phyloP scores from a whole-genome alignment of 2,888 invertebrate genomes.

The Hyposoter didymator region DNA sequence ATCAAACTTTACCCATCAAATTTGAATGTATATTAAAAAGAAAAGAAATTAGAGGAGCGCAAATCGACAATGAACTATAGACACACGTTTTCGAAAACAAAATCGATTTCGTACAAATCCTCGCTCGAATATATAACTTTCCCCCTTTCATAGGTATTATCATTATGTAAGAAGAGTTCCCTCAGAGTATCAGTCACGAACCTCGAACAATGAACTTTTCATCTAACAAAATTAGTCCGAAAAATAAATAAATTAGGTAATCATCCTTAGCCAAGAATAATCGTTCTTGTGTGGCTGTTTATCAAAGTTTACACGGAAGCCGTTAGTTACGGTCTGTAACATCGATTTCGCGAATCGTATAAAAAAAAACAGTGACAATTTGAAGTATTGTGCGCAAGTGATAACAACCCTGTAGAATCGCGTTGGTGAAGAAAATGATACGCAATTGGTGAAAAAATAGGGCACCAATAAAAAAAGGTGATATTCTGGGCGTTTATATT shows the following conservation, averaged over 20 bases:
- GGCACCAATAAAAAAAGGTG: background rate
- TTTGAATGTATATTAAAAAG: background rate
- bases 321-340: background rate
- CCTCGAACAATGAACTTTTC: background rate
- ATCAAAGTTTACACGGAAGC: background rate
- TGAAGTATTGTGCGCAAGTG: background rate
- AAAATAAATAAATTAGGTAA: background rate
- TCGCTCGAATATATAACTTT: background rate
- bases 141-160: background rate
- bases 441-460: background rate
- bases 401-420: background rate
- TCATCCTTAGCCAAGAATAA: background rate
- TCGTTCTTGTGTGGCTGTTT: background rate
- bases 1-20: background rate
- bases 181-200: background rate
- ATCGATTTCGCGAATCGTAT: background rate
- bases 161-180: background rate
- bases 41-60: background rate
- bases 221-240: too few species aligned
- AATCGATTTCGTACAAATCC: background rate
- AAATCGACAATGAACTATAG: background rate
- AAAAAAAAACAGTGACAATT: background rate
- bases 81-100: background rate
- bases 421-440: background rate
- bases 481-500: slow-evolving; percentile 34